Conservation (phyloP, 1,140 invertebrate genomes). For the Aplysia californica region DNA sequence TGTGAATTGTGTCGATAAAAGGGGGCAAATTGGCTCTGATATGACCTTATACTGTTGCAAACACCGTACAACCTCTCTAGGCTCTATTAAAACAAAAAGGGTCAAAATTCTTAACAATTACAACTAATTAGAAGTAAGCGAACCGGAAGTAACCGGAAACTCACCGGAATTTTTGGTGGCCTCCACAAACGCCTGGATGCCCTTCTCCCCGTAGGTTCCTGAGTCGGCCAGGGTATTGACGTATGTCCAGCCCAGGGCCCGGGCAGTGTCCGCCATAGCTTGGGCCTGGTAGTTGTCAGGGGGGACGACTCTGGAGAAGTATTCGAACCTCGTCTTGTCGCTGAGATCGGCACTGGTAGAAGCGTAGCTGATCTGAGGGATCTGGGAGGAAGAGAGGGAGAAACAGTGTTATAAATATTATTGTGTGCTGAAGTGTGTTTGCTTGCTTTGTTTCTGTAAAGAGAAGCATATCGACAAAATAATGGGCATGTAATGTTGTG, state of each 20-base stretch:
- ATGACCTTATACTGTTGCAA: too few species aligned
- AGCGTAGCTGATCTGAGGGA: slow-evolving; percentile 82
- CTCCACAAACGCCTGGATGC: slow-evolving; percentile 62
- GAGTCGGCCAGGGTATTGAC: slow-evolving; percentile 80
- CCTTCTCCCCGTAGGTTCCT: slow-evolving; percentile 79
- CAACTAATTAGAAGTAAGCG: too few species aligned
- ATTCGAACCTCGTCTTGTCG: slow-evolving; percentile 74
- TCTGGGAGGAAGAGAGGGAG: slow-evolving; percentile 67
- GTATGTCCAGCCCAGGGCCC: slow-evolving; percentile 78
- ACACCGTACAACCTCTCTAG: too few species aligned
- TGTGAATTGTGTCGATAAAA: too few species aligned
- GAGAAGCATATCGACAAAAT: too few species aligned
- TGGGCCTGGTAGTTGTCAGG: slow-evolving; percentile 82
- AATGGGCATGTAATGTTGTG: background rate
- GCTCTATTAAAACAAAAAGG: too few species aligned
- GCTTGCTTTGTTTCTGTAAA: too few species aligned
- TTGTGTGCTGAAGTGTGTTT: background rate
- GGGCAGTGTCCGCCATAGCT: slow-evolving; percentile 81
- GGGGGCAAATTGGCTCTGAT: too few species aligned
- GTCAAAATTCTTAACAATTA: too few species aligned
- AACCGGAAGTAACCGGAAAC: slow-evolving; percentile 9
- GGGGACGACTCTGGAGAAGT: slow-evolving; percentile 77
- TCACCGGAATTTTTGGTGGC: slow-evolving; percentile 52
- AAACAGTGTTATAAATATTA: background rate
- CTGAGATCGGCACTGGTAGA: slow-evolving; percentile 79